A percentile compares a stretch with the other conserved stretches of the same genome.
These are phyloP conservation scores for Pseudorhiza aurosa DNA, from an alignment of 30 jellyfish, hydroid and myxozoan species.

Conservation along the genomic window DNA sequence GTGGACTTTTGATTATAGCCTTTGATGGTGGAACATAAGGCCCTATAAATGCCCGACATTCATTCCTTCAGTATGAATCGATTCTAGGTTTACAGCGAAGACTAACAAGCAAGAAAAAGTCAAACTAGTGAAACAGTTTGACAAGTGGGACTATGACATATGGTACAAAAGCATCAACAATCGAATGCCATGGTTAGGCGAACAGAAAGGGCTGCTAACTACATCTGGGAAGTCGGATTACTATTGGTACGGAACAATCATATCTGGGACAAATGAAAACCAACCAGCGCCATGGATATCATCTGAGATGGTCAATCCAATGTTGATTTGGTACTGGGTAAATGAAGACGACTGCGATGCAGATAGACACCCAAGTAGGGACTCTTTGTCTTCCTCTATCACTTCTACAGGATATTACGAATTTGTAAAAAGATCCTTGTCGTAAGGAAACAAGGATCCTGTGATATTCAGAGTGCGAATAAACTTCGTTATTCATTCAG, in stretches of 20 bases:
- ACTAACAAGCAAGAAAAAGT: conserved; percentile 41
- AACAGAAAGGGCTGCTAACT: conserved; percentile 62
- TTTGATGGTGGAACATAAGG: no score
- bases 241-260: conserved; percentile 78
- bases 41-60: no score
- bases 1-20: no score
- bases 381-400: background rate
- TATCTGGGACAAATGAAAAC: conserved; percentile 62
- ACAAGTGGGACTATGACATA: conserved; percentile 56
- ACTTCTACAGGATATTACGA: background rate
- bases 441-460: background rate
- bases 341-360: conserved; percentile 91
- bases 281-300: conserved; percentile 80
- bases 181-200: conserved; percentile 89
- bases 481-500: no score
- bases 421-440: background rate
- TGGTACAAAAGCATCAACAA: conserved; percentile 42
- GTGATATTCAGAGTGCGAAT: no score
- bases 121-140: conserved; percentile 55
- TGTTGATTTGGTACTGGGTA: conserved; percentile 92
- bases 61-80: no score
- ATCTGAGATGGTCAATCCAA: conserved; percentile 65
- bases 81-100: conserved; percentile 22
- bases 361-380: conserved; percentile 62
- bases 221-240: conserved; percentile 59